A percentile compares a stretch with the other conserved stretches of the same genome.
Evolutionary conservation across 2,113 vertebrate genomes (phyloP).

Genomic region (Pollachius pollachius): DNA sequence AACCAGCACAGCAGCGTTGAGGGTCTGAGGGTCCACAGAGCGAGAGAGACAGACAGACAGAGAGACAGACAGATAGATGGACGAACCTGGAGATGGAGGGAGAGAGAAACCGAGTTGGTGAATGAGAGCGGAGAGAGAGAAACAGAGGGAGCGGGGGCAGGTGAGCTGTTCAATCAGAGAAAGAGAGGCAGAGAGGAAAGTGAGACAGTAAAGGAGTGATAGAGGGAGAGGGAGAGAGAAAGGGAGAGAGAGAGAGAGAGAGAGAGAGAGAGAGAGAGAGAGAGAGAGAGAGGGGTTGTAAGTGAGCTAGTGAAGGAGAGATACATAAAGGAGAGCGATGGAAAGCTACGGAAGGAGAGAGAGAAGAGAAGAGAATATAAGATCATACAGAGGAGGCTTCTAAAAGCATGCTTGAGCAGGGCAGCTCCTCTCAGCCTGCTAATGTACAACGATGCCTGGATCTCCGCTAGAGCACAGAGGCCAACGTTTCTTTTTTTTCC

Average conservation of each 20-base stretch:
- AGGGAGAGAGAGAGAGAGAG: slow-evolving; percentile 12
- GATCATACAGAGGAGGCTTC: slow-evolving; percentile 56
- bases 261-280: background rate
- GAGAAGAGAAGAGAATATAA: slow-evolving; percentile 45
- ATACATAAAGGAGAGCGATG: slow-evolving; percentile 1
- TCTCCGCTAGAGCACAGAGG: slow-evolving; percentile 41
- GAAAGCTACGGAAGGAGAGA: slow-evolving; percentile 17
- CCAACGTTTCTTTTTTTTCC: slow-evolving; percentile 9
- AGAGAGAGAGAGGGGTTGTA: slow-evolving; percentile 29
- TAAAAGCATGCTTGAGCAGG: slow-evolving; percentile 50
- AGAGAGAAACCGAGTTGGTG: too few species aligned
- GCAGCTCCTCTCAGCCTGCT: slow-evolving; percentile 59
- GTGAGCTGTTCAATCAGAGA: too few species aligned
- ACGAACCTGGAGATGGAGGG: too few species aligned
- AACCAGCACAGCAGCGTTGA: slow-evolving; percentile 33
- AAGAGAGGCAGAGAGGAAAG: too few species aligned
- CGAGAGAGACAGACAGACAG: background rate
- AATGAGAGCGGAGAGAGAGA: too few species aligned
- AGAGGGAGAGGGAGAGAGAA: too few species aligned
- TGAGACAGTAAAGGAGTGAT: too few species aligned
- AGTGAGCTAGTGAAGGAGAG: slow-evolving; percentile 19
- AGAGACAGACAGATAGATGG: background rate
- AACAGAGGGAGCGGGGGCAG: too few species aligned
- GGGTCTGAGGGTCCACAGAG: too few species aligned
- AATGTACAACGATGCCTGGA: slow-evolving; percentile 60